A percentile compares a stretch with the other conserved stretches of the same genome.
Conservation (phyloP, 2,113 vertebrate species). For the Struthidea cinerea region DNA sequence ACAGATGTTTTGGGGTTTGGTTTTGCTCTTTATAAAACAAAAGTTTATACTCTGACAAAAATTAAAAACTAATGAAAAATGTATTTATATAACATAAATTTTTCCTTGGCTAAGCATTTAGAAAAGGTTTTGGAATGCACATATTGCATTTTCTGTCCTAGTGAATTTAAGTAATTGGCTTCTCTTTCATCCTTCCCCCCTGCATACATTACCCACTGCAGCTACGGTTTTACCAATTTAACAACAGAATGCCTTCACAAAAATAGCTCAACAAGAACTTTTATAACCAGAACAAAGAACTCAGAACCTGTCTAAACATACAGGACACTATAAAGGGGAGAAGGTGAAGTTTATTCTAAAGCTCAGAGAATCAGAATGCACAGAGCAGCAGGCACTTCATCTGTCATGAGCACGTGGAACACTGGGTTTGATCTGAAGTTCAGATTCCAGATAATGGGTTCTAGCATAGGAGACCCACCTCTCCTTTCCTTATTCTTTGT, state of each 20-base stretch:
- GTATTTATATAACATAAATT: background rate
- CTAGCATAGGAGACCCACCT: background rate
- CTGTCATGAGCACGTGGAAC: background rate
- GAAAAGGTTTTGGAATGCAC: background rate
- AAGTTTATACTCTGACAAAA: background rate
- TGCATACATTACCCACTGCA: background rate
- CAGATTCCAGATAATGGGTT: background rate
- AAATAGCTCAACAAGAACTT: background rate
- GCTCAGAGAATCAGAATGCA: background rate
- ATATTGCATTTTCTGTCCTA: background rate
- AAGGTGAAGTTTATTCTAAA: background rate
- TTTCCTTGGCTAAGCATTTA: background rate
- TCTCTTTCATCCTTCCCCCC: background rate
- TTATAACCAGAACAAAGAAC: background rate
- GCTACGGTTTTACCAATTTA: background rate
- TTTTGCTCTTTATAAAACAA: background rate
- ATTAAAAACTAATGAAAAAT: background rate
- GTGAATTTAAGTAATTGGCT: background rate
- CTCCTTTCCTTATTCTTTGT: background rate
- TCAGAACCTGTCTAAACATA: background rate
- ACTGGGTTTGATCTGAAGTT: background rate
- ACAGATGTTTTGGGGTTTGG: accelerated
- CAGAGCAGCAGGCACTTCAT: background rate
- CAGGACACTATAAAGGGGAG: background rate
- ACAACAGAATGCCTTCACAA: background rate